Evolutionary conservation across 1,140 invertebrate genomes (phyloP), one percentile per base, ranked within the genome.

Genomic region (Hormaphis cornu): DNA sequence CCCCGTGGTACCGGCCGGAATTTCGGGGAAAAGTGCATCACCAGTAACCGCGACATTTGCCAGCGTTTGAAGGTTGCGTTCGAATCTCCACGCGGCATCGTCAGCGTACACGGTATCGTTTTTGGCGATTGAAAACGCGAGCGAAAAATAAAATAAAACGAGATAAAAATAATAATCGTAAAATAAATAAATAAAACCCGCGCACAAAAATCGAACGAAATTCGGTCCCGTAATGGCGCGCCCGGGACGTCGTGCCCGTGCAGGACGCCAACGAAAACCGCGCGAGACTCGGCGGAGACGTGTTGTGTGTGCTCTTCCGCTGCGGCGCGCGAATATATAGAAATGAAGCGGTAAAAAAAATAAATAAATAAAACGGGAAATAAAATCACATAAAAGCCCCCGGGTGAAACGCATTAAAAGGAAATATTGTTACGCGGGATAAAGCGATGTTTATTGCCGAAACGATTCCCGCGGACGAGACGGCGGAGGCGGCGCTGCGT

Each of bases 401-500:
- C 16, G 66, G 48, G 66, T 30, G 66, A 69, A 69, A 54, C 48
- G 18, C 66, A 53, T 54, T 69, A 40, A 56, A 54, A 53, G 50
- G 24, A 56, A 56, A 53, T 54, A 54, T 54, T 56, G 35, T 42
- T 54, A 42, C 33, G n/a, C n/a, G 14, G 22, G 30, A 42, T 42
- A 69, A 26, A 54, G 52, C 48, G 66, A 44, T 56, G 42, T 69
- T 69, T 54, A 69, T 56, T 69, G 22, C 22, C 28, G 40, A 56
- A 56, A 69, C 66, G 66, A 54, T 69, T 56, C 50, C 14, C 33
- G n/a, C n/a, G n/a, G n/a, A n/a, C n/a, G n/a, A n/a, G 33, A 69
- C 8, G n/a, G n/a, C n/a, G 12, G 18, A 14, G 40, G 18, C 61
- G n/a, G 40, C 14, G 44, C 12, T 66, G 18, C 24, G 33, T 24